Evolutionary conservation across 2,113 vertebrate genomes (phyloP).

Genomic region (Thermophis baileyi): DNA sequence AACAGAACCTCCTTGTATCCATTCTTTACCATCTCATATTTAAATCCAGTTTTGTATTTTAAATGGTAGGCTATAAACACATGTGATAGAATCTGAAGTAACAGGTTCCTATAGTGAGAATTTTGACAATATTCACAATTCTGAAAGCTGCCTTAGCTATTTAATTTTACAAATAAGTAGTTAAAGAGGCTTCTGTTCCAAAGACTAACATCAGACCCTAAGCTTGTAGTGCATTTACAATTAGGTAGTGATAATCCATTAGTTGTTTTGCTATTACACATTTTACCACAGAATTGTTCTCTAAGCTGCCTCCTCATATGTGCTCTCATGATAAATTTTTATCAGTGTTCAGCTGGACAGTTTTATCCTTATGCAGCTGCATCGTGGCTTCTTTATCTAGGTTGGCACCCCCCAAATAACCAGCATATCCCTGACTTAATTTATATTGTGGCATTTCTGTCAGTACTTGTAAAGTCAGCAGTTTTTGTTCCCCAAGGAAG

Average conservation of each 20-base stretch:
- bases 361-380: conserved; percentile 46
- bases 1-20: background rate
- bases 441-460: conserved; percentile 68
- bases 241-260: conserved; percentile 44
- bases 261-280: conserved; percentile 58
- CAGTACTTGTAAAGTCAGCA: conserved; percentile 76
- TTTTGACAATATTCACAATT: background rate
- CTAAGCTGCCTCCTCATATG: conserved; percentile 52
- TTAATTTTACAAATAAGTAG: conserved; percentile 17
- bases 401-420: conserved; percentile 37
- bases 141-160: background rate
- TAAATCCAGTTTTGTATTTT: background rate
- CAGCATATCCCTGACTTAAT: conserved; percentile 55
- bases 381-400: conserved; percentile 75
- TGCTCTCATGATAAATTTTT: conserved; percentile 73
- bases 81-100: background rate
- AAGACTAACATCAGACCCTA: background rate
- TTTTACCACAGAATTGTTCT: conserved; percentile 64
- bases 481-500: conserved; percentile 69
- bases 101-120: background rate
- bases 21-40: background rate
- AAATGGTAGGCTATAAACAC: background rate
- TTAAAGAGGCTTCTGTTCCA: background rate
- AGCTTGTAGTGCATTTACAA: background rate
- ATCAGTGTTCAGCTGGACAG: conserved; percentile 67